Base-by-base conservation (phyloP, 2,888 invertebrate species). In the Salticus scenicus region DNA sequence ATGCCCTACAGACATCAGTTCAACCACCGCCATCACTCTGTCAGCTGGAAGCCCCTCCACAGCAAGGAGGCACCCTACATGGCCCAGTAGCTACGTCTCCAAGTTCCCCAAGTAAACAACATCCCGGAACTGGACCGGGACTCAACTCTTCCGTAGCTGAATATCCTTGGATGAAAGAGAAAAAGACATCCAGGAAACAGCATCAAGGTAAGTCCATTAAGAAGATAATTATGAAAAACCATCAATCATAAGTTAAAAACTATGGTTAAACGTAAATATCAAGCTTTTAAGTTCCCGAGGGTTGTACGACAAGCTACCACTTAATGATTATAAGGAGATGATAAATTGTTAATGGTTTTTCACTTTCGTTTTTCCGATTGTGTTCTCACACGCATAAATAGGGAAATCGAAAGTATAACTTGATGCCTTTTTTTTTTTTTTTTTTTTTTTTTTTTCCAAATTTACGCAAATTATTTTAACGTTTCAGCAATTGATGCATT, bases 101-200 rank as follows among this genome's bases (percentile, higher is more conserved):
- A 69, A 73, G 69, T 63, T 80, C 87, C 30, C 84, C 87, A 24
- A 64, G 74, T 72, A 81, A 80, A 66, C 81, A 81, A 31, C 80
- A 86, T 67, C 85, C 85, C 63, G 78, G 80, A 28, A 20, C 63
- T 31, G 79, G 57, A 27, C 41, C 51, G 17, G 78, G 69, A 30
- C 73, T 69, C 69, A 73, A 66, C 66, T 42, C 42, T 27, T 79
- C 79, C 30, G 84, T 82, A 8, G 84, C 96, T 79, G 97, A 98
- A 91, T 98, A 97, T 91, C 96, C 97, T 14, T 98, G 98, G 98
- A 98, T 98, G 97, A 97, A 97, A 91, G 98, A 98, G 93, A 98
- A 98, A 93, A 98, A 98, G 93, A 96, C 96, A 1, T 95, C 96
- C 17, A 93, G 97, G 90, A 97, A 97, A 92, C 96, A 94, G 91